Conservation (phyloP, 2,888 invertebrate species). For the Mesorhabditis sp. region DNA sequence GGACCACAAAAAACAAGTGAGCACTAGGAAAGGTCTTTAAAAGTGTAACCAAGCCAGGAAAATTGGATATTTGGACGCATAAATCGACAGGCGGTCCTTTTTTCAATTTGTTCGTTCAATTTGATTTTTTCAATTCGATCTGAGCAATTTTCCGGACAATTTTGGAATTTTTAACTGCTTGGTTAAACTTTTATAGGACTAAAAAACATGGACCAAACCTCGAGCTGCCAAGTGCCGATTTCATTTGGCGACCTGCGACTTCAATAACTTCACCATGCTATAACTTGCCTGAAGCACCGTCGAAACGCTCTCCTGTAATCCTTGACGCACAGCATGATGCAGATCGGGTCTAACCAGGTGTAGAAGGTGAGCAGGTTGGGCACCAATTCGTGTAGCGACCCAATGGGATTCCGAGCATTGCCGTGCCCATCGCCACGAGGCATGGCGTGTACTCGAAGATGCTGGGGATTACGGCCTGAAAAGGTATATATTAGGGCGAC, state of each 20-base stretch:
- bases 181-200: too few species aligned
- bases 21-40: too few species aligned
- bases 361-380: slow-evolving; percentile 4
- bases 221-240: too few species aligned
- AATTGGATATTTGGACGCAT: too few species aligned
- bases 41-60: too few species aligned
- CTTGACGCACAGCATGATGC: neutral
- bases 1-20: too few species aligned
- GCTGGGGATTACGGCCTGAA: neutral
- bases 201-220: too few species aligned
- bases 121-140: neutral
- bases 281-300: neutral
- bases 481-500: too few species aligned
- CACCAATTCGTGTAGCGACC: neutral
- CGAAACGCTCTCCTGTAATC: neutral
- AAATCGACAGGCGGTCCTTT: neutral
- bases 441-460: slow-evolving; percentile 2
- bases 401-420: neutral
- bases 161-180: neutral
- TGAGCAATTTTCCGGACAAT: neutral
- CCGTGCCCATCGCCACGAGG: neutral
- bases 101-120: neutral
- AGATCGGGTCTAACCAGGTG: neutral
- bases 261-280: too few species aligned
- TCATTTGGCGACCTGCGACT: too few species aligned